A percentile compares a stretch with the other conserved stretches of the same genome.
Evolutionary conservation across 37 sponge, comb jelly and placozoan genomes (phyloP).

Genomic region (Diacarnus erythraeanus): DNA sequence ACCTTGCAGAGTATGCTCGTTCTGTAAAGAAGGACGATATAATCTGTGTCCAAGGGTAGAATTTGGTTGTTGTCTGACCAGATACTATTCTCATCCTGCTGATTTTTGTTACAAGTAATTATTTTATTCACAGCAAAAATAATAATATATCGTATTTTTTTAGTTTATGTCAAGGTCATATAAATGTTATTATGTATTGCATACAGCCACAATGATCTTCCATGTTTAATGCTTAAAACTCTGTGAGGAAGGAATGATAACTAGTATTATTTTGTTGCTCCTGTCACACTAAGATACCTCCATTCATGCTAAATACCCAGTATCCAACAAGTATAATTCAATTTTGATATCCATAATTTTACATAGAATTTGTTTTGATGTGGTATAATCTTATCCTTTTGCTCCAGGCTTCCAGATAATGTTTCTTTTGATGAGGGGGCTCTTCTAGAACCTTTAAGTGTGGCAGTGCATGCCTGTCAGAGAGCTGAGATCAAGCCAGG

Average conservation of each 20-base stretch:
- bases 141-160: no score
- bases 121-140: background rate
- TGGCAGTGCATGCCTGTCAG: slow-evolving; percentile 95
- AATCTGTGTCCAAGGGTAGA: slow-evolving; percentile 92
- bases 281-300: no score
- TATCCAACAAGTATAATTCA: no score
- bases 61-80: slow-evolving; percentile 92
- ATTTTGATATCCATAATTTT: no score
- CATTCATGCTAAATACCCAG: no score
- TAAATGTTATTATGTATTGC: no score
- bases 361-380: no score
- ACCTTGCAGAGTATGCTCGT: slow-evolving; percentile 81
- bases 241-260: no score
- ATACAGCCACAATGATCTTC: no score
- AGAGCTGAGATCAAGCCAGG: slow-evolving; percentile 84
- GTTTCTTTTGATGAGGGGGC: slow-evolving; percentile 95
- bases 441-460: slow-evolving; percentile 92
- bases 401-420: slow-evolving; percentile 89
- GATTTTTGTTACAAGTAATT: slow-evolving; percentile 95
- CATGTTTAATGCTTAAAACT: no score
- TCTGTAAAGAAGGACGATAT: slow-evolving; percentile 87
- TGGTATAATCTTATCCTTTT: no score
- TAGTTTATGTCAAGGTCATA: background rate
- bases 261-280: no score
- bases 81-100: slow-evolving; percentile 88